These are phyloP conservation scores for Drosophila serrata DNA, from an alignment of 1,140 invertebrate genomes.

Conservation along the genomic window DNA sequence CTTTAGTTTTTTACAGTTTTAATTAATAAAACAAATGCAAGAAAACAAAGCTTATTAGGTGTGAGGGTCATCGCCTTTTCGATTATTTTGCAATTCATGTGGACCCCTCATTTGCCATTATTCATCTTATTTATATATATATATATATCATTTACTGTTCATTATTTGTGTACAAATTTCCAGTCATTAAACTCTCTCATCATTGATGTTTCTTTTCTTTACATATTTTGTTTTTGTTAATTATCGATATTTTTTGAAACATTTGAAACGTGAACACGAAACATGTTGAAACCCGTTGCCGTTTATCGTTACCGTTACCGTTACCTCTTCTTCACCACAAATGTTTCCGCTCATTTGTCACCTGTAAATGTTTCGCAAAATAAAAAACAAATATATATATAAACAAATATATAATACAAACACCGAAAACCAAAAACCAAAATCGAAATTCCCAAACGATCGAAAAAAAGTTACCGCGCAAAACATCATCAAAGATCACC, in stretches of 20 bases:
- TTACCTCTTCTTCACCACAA: conserved; percentile 38
- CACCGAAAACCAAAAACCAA: conserved; percentile 24
- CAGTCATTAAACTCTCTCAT: conserved; percentile 38
- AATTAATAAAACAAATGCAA: no score
- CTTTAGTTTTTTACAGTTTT: no score
- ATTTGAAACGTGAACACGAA: conserved; percentile 49
- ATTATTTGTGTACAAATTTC: conserved; percentile 27
- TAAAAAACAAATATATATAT: conserved; percentile 17
- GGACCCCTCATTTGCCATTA: not conserved
- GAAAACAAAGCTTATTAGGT: not conserved
- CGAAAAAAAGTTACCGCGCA: conserved; percentile 65
- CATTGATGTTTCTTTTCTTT: conserved; percentile 55
- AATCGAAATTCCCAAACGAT: no score
- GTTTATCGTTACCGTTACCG: conserved; percentile 40
- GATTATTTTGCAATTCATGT: not conserved
- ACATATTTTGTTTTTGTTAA: conserved; percentile 58
- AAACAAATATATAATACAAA: conserved; percentile 15
- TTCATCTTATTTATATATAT: not conserved
- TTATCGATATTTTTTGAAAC: conserved; percentile 44
- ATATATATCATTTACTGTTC: conserved; percentile 17
- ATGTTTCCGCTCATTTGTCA: conserved; percentile 49
- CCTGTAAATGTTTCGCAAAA: conserved; percentile 69
- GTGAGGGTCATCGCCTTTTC: not conserved
- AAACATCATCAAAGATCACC: conserved; percentile 37
- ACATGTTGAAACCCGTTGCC: conserved; percentile 33